Base-by-base conservation (phyloP, 2,797 vertebrate genomes). In the Lepus oiostolus region DNA sequence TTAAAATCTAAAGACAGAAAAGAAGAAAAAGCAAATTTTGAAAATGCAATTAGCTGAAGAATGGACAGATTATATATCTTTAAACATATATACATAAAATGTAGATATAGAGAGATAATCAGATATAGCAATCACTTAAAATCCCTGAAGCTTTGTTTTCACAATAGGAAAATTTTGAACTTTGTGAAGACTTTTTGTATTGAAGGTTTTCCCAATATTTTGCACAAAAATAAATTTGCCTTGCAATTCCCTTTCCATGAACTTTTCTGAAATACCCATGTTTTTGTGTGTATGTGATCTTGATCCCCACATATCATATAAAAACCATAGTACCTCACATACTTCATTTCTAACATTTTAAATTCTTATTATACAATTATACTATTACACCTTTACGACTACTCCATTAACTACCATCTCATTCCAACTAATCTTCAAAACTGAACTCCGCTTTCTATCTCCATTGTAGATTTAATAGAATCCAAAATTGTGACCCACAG, bases 21-120 rank as follows among this genome's bases (percentile, higher is more conserved):
- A 65, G 21, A 75, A 32, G 7, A n/a, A 90, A 80, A 63, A n/a
- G 6, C 24, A 90, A 85, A 90, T 30, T 65, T 79, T 60, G 16
- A 76, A 96, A 88, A 60, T 85, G 7, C 28, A 85, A 32, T 75
- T 87, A 95, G 10, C 21, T 93, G 17, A 94, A 90, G 13, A 95
- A 47, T 52, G 11, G 30, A 83, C 54, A 58, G 14, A 54, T 50
- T 13, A 24, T 4, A 72, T 17, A 42, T 60, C n/a, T 13, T 60
- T 28, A 62, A 8, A 22, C 8, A 11, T 30, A 85, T 71, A 68
- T 9, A 67, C 7, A 47, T n/a, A 81, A 12, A 58, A 47, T 17
- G 3, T 42, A 75, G 14, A 28, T 4, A 8, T 28, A 14, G 7
- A 42, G 17, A 28, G 7, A 47, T 14, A 32, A 16, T 16, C 19